Base-by-base conservation (phyloP, 2,888 invertebrate genomes). In the Elysia crispata region DNA sequence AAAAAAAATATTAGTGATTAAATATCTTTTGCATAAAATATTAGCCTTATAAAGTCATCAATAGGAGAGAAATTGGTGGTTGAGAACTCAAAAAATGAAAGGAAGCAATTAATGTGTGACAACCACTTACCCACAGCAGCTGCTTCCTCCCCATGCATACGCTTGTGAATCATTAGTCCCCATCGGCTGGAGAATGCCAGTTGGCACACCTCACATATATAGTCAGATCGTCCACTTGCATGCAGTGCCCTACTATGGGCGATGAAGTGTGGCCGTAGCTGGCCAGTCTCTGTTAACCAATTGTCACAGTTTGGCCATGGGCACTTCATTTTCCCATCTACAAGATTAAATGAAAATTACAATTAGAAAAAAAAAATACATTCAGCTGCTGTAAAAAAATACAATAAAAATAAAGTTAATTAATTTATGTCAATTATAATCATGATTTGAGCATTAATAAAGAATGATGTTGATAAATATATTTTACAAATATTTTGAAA, bases 121-220 rank as follows among this genome's bases (percentile, higher is more conserved):
- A 3, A 41, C 11, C 41, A 41, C 41, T 11, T 41, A 41, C 41
- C 69, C 57, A 64, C 30, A 78, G 72, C 78, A 31, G 78, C 78
- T 57, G 78, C 78, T 6, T 78, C 73, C 57, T 78, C 78, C 11
- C 78, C 78, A 72, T 78, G 78, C 78, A 78, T 72, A 23, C 78
- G 62, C 66, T 78, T 78, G 78, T 78, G 78, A 31, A 78, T 78
- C 78, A 78, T 78, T n/a, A 78, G 54, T 18, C 79, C 79, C 74
- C 74, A 74, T 67, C 74, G 73, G 74, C 67, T 74, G 67, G 41
- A 74, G 74, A 79, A 79, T 1, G 74, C 74, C 54, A 74, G 66
- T n/a, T 79, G 74, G 74, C 79, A 79, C n/a, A 79, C 57, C 54
- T 79, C 74, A 67, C 79, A 79, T 20, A 79, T 73, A 67, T 66